Percentiles rank a stretch among this genome's conserved stretches.
These are phyloP conservation scores for Drosophila rufa DNA, from an alignment of 1,140 invertebrate species.

Conservation along the genomic window DNA sequence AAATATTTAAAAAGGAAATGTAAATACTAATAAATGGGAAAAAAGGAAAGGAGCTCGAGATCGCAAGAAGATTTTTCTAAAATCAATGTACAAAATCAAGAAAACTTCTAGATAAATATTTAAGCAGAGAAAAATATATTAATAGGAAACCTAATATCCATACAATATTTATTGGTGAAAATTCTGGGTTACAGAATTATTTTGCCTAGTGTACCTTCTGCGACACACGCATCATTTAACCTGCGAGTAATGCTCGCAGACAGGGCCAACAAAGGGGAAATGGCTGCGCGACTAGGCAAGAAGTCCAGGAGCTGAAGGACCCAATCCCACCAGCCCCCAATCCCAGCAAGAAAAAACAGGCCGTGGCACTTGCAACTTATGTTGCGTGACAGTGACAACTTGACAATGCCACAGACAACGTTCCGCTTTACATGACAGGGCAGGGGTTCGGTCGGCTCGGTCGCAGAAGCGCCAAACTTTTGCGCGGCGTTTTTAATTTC, in stretches of 20 bases:
- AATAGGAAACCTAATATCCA: accelerated
- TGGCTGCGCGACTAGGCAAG: constrained; percentile 24
- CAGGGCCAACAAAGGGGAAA: constrained; percentile 29
- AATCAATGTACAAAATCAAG: too few relatives aligned
- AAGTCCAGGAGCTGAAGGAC: constrained; percentile 5
- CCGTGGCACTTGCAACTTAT: constrained; percentile 72
- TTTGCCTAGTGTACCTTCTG: constrained; percentile 26
- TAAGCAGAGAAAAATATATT: neutral
- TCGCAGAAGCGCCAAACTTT: constrained; percentile 54
- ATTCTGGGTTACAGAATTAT: accelerated
- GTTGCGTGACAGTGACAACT: constrained; percentile 84
- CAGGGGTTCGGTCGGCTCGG: constrained; percentile 5
- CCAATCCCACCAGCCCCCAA: neutral
- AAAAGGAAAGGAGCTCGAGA: too few relatives aligned
- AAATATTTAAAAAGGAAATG: neutral
- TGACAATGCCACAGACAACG: constrained; percentile 82
- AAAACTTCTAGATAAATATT: too few relatives aligned
- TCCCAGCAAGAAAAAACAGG: constrained; percentile 1
- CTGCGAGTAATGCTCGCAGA: constrained; percentile 45
- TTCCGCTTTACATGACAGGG: constrained; percentile 57
- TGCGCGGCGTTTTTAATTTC: constrained; percentile 77
- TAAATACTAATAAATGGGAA: neutral
- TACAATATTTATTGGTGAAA: neutral
- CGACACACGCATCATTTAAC: constrained; percentile 79
- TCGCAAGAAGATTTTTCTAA: too few relatives aligned